Percentiles rank a stretch among this genome's conserved stretches.
Conservation (phyloP, 2,888 invertebrate species). For the Rosalia funebris region DNA sequence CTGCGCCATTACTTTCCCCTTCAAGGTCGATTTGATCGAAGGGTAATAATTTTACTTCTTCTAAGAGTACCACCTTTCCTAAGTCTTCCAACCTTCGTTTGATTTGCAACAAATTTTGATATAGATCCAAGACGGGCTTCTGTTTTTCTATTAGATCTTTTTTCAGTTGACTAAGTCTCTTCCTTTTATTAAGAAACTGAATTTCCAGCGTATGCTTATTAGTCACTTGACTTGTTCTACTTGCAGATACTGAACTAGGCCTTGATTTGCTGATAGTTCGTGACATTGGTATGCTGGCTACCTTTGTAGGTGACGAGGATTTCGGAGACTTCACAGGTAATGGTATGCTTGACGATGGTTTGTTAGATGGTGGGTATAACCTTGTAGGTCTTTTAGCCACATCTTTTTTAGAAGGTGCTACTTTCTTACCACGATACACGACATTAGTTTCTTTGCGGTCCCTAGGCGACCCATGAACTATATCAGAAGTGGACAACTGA, state of each 20-base stretch:
- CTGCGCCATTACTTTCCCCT: slow-evolving; percentile 29
- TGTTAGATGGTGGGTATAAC: background rate
- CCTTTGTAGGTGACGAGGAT: slow-evolving; percentile 29
- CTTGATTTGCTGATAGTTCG: slow-evolving; percentile 22
- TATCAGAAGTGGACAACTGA: slow-evolving; percentile 25
- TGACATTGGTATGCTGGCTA: slow-evolving; percentile 27
- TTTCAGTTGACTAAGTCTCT: slow-evolving; percentile 52
- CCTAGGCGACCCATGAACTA: slow-evolving; percentile 14
- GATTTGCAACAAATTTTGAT: slow-evolving; percentile 55
- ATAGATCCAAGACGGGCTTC: slow-evolving; percentile 57
- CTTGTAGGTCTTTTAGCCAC: slow-evolving; percentile 2
- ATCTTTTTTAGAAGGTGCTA: slow-evolving; percentile 21
- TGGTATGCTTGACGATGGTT: slow-evolving; percentile 42
- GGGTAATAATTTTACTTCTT: slow-evolving; percentile 51
- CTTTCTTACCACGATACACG: slow-evolving; percentile 16
- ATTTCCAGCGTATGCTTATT: slow-evolving; percentile 56
- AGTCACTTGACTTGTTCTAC: slow-evolving; percentile 26
- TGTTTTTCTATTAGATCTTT: slow-evolving; percentile 58
- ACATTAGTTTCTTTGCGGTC: slow-evolving; percentile 11
- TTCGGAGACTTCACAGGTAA: slow-evolving; percentile 42
- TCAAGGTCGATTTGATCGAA: slow-evolving; percentile 20
- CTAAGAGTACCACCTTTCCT: slow-evolving; percentile 55
- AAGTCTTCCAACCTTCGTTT: slow-evolving; percentile 57
- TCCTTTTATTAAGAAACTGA: slow-evolving; percentile 59
- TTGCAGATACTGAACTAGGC: slow-evolving; percentile 32